Percentiles rank a stretch among this genome's conserved stretches.
phyloP scores from a whole-genome alignment of 1,140 invertebrate genomes.

The Bombus sibiricus region DNA sequence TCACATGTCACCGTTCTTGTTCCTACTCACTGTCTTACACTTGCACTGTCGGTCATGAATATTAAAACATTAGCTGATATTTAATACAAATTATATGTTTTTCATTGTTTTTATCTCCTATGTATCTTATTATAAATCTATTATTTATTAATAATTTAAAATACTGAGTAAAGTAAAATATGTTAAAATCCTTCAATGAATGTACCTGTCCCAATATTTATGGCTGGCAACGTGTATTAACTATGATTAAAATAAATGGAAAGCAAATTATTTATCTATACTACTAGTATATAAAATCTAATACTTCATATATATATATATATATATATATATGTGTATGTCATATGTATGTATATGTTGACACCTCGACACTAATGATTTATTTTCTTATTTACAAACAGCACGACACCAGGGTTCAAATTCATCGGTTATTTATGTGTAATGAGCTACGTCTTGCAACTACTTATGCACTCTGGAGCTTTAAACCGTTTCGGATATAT shows the following conservation, averaged over 20 bases:
- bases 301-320: too few relatives aligned
- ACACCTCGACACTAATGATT: background rate
- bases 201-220: too few relatives aligned
- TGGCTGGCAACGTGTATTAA: background rate
- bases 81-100: background rate
- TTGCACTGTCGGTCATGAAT: background rate
- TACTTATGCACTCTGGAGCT: background rate
- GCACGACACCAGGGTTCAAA: background rate
- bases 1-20: background rate
- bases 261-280: background rate
- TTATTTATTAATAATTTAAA: too few relatives aligned
- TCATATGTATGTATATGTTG: background rate
- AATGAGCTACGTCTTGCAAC: background rate
- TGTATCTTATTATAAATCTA: too few relatives aligned
- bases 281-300: too few relatives aligned
- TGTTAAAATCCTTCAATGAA: too few relatives aligned
- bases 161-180: too few relatives aligned
- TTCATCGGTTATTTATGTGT: background rate
- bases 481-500: too few relatives aligned
- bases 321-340: background rate
- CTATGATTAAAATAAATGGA: background rate
- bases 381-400: background rate
- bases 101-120: too few relatives aligned
- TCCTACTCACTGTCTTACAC: background rate
- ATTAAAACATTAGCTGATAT: background rate